phyloP scores from a whole-genome alignment of 2,888 invertebrate genomes.

The Drosophila siamana region DNA sequence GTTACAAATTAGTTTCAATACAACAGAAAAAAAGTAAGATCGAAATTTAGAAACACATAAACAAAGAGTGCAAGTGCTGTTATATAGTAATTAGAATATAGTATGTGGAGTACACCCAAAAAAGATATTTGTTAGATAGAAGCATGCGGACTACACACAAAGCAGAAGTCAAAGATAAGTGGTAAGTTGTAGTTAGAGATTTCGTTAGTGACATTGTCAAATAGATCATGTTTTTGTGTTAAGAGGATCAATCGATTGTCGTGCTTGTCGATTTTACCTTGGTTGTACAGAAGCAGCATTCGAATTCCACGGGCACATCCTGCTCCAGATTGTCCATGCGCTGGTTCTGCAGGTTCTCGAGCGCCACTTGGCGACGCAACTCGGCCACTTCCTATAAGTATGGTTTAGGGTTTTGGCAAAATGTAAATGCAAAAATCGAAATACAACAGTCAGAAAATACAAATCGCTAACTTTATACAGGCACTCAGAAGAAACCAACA shows the following conservation, averaged over 20 bases:
- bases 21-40: background rate
- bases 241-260: constrained; percentile 54
- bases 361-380: constrained; percentile 85
- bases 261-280: constrained; percentile 88
- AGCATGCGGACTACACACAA: constrained; percentile 59
- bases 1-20: constrained; percentile 22
- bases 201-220: constrained; percentile 15
- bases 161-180: constrained; percentile 32
- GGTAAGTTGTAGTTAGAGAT: constrained; percentile 1
- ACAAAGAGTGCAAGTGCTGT: constrained; percentile 45
- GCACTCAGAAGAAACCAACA: constrained; percentile 22
- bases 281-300: constrained; percentile 98
- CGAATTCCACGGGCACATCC: constrained; percentile 97
- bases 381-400: constrained; percentile 86
- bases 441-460: constrained; percentile 34
- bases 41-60: constrained; percentile 10
- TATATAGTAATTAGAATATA: constrained; percentile 18
- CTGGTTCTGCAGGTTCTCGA: constrained; percentile 85
- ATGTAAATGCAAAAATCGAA: constrained; percentile 54
- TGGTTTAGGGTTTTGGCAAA: constrained; percentile 65
- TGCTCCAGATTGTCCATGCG: constrained; percentile 89
- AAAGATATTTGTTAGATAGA: constrained; percentile 1
- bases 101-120: background rate
- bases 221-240: background rate
- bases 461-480: constrained; percentile 24